Conservation (phyloP, 2,888 invertebrate species). For the Brachyopa scutellaris region DNA sequence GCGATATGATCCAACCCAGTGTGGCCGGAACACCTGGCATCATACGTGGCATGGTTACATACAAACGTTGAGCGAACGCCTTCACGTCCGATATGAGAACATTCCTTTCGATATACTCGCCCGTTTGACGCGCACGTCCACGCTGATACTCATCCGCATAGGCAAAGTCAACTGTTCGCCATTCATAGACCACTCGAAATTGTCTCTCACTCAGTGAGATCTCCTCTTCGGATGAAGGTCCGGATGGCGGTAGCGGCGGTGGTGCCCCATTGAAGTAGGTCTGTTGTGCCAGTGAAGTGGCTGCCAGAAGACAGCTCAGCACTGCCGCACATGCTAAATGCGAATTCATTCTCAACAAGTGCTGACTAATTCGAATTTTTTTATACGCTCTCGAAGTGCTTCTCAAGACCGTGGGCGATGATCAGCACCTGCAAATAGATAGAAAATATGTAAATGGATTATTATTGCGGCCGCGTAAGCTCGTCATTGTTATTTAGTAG, state of each 20-base stretch:
- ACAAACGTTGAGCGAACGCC: slow-evolving; percentile 86
- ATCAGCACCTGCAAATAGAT: slow-evolving; percentile 62
- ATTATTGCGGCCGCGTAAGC: slow-evolving; percentile 23
- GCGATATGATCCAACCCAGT: slow-evolving; percentile 83
- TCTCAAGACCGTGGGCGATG: slow-evolving; percentile 32
- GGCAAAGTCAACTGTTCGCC: slow-evolving; percentile 87
- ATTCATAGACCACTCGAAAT: slow-evolving; percentile 88
- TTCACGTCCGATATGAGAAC: slow-evolving; percentile 87
- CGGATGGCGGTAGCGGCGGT: slow-evolving; percentile 59
- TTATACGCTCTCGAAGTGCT: slow-evolving; percentile 18
- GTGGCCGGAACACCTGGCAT: slow-evolving; percentile 88
- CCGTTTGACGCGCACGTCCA: slow-evolving; percentile 83
- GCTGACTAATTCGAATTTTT: slow-evolving; percentile 5
- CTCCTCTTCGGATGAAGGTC: slow-evolving; percentile 59
- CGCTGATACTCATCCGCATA: slow-evolving; percentile 85
- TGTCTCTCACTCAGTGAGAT: slow-evolving; percentile 79
- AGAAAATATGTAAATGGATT: slow-evolving; percentile 32
- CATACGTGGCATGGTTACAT: slow-evolving; percentile 87
- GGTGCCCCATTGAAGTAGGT: slow-evolving; percentile 70
- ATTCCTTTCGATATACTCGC: slow-evolving; percentile 86
- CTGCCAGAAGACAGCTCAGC: slow-evolving; percentile 39
- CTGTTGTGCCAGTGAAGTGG: slow-evolving; percentile 42
- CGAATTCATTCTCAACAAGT: slow-evolving; percentile 23
- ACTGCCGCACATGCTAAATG: slow-evolving; percentile 29
- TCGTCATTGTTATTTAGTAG: too few species aligned